Conservation (phyloP, 2,113 vertebrate genomes). For the Hippopotamus amphibius region DNA sequence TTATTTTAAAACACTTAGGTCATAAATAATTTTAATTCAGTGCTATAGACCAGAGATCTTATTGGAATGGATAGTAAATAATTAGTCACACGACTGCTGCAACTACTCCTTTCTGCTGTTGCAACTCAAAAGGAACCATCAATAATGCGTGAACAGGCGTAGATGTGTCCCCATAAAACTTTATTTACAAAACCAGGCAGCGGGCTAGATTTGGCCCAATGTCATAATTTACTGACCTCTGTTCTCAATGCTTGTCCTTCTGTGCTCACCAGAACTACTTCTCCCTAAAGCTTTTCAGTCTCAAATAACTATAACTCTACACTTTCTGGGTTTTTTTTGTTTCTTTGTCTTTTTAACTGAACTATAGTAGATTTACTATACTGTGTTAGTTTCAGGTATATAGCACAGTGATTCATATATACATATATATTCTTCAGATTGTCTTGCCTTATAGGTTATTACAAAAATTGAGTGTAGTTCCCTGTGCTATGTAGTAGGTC, state of each 20-base stretch:
- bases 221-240: no score
- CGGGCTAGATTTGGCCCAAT: not conserved
- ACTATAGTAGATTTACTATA: no score
- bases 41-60: not conserved
- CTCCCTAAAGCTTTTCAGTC: not conserved
- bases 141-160: not conserved
- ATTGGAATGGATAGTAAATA: not conserved
- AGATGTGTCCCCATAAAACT: not conserved
- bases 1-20: not conserved
- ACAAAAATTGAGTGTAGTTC: no score
- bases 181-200: not conserved
- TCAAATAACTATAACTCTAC: no score
- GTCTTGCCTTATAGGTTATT: no score
- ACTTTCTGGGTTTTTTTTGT: not conserved
- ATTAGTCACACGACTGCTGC: no score
- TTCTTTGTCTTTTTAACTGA: no score
- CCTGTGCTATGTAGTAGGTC: no score
- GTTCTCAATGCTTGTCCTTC: accelerated
- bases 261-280: accelerated
- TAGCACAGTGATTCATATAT: no score
- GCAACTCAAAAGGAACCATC: not conserved
- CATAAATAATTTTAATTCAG: no score
- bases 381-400: no score
- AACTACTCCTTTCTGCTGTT: not conserved
- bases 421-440: no score